Evolutionary conservation across 2,888 invertebrate species (phyloP).

Genomic region (Macropis europaea): DNA sequence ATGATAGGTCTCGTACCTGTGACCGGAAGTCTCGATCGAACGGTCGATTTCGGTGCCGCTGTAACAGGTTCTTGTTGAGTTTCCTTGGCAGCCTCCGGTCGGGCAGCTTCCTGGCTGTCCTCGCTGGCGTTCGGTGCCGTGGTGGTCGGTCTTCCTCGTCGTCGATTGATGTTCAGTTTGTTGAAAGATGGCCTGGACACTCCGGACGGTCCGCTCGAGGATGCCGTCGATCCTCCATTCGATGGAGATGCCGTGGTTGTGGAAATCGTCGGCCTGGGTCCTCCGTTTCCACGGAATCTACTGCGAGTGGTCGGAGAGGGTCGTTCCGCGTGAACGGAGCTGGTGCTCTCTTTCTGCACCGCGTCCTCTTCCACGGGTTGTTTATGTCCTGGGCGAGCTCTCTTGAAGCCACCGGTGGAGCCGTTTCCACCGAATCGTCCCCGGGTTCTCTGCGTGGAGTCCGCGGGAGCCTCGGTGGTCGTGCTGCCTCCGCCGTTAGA

Average conservation of each 20-base stretch:
- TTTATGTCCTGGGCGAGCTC: constrained; percentile 71
- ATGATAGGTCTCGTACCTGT: constrained; percentile 81
- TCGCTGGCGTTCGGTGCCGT: constrained; percentile 59
- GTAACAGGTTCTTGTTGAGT: constrained; percentile 50
- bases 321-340: constrained; percentile 68
- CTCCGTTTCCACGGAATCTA: constrained; percentile 69
- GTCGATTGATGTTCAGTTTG: constrained; percentile 70
- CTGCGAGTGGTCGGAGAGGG: constrained; percentile 61
- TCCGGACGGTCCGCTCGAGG: constrained; percentile 38
- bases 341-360: constrained; percentile 72
- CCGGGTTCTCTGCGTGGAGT: constrained; percentile 68
- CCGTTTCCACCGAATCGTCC: constrained; percentile 68
- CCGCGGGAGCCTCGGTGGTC: constrained; percentile 61
- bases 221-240: constrained; percentile 22
- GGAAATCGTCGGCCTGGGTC: constrained; percentile 60
- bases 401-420: constrained; percentile 67
- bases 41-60: constrained; percentile 54
- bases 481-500: constrained; percentile 66
- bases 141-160: constrained; percentile 72
- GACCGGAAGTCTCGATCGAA: constrained; percentile 71
- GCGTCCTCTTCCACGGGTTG: constrained; percentile 67
- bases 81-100: constrained; percentile 33
- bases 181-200: constrained; percentile 70
- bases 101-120: constrained; percentile 48
- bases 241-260: constrained; percentile 57